Percentiles rank a stretch among this genome's conserved stretches.
Evolutionary conservation across 2,888 invertebrate species (phyloP).

Genomic region (Choristoneura rosaceana): DNA sequence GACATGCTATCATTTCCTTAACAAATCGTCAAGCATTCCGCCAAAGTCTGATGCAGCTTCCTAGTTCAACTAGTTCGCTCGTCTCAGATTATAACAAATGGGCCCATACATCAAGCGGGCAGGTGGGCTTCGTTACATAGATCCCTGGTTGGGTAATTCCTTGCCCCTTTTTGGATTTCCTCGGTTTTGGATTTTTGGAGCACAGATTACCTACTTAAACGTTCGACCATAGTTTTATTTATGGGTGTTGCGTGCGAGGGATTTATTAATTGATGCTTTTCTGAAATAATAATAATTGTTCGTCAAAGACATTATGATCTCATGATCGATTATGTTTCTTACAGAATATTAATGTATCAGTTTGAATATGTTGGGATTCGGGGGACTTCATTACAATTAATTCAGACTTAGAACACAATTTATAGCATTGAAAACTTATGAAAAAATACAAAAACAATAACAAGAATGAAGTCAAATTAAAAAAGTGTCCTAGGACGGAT

Average conservation of each 20-base stretch:
- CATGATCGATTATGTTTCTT: no score
- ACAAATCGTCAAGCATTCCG: constrained; percentile 20
- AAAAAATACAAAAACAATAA: no score
- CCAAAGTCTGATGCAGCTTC: constrained; percentile 14
- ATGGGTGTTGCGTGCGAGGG: neutral
- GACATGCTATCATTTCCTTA: neutral
- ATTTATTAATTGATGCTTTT: neutral
- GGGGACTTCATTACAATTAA: no score
- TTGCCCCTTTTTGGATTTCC: constrained; percentile 23
- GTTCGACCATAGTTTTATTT: neutral
- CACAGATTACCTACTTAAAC: neutral
- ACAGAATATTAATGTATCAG: no score
- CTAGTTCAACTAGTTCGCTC: constrained; percentile 43
- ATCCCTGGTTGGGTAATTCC: constrained; percentile 34
- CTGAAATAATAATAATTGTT: neutral
- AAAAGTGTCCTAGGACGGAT: no score
- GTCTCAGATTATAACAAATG: constrained; percentile 71
- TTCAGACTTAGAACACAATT: no score
- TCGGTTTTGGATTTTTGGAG: constrained; percentile 13
- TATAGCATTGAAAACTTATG: no score
- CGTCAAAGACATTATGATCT: no score
- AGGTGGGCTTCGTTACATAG: constrained; percentile 45
- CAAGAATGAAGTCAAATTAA: no score
- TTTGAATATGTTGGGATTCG: no score
- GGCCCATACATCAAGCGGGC: constrained; percentile 61